These are phyloP conservation scores for Perognathus longimembris DNA, from an alignment of 2,113 vertebrate species.

Conservation along the genomic window DNA sequence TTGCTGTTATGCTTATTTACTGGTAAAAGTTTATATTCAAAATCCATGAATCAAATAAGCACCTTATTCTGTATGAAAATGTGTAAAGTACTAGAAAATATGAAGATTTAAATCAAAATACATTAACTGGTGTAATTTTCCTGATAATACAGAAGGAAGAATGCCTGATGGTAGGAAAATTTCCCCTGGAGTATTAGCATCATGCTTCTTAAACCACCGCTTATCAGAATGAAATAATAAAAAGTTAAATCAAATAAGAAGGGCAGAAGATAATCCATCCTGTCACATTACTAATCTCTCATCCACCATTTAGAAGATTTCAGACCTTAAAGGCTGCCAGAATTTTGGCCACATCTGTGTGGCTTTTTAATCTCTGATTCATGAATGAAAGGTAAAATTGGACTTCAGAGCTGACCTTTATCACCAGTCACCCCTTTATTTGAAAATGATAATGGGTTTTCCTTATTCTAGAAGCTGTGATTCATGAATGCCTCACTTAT, in stretches of 20 bases:
- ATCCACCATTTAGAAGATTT: not conserved
- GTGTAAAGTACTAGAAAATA: not conserved
- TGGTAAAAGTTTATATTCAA: conserved; percentile 58
- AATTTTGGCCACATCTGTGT: not conserved
- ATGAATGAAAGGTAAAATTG: conserved; percentile 39
- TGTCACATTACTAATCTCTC: not conserved
- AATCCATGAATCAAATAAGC: conserved; percentile 37
- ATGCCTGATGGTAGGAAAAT: not conserved
- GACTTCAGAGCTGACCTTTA: conserved; percentile 39
- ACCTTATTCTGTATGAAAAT: conserved; percentile 38
- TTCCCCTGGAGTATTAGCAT: not conserved
- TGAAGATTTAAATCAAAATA: not conserved
- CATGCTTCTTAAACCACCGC: not conserved
- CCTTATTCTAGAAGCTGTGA: not conserved
- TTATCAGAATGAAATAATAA: conserved; percentile 11
- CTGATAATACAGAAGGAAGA: not conserved
- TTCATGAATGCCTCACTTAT: not conserved
- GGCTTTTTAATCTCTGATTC: not conserved
- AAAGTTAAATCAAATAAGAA: not conserved
- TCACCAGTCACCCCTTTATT: conserved; percentile 31
- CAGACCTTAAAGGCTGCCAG: not conserved
- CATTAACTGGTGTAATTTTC: conserved; percentile 26
- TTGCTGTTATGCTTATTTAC: conserved; percentile 60
- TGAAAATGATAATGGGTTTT: conserved; percentile 56
- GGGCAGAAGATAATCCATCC: not conserved